phyloP scores from a whole-genome alignment of 2,888 invertebrate genomes.

The Dasysyrphus tricinctus region DNA sequence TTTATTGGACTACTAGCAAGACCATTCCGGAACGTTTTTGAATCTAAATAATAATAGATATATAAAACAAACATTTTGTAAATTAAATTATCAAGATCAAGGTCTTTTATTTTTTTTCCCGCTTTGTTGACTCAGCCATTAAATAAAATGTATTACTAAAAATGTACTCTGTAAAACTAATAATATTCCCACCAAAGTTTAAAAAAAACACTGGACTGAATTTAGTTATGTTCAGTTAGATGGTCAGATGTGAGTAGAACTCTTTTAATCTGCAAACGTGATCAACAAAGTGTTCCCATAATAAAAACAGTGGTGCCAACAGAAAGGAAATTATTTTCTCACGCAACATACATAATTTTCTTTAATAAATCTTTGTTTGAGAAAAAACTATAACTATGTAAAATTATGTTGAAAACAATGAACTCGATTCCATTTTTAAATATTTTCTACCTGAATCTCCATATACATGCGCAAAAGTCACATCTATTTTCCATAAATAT shows the following conservation, averaged over 20 bases:
- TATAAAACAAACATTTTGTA: too few species aligned
- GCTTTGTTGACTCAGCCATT: too few species aligned
- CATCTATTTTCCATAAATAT: conserved; percentile 28
- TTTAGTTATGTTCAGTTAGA: too few species aligned
- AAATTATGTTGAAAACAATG: conserved; percentile 23
- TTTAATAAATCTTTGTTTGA: not conserved
- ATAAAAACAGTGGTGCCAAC: not conserved
- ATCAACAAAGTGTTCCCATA: not conserved
- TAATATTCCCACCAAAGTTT: too few species aligned
- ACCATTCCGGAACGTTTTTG: too few species aligned
- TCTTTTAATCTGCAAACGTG: not conserved
- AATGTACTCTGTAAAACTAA: too few species aligned
- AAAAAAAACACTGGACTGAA: too few species aligned
- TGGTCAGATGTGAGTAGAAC: not conserved
- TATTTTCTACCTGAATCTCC: conserved; percentile 46
- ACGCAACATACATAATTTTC: not conserved
- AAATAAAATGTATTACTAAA: too few species aligned
- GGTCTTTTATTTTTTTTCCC: too few species aligned
- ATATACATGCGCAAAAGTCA: conserved; percentile 41
- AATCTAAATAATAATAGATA: too few species aligned
- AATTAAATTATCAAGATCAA: too few species aligned
- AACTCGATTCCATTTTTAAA: conserved; percentile 66
- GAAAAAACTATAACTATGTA: not conserved
- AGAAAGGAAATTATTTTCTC: not conserved
- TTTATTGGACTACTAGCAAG: too few species aligned